Evolutionary conservation across 2,113 vertebrate genomes (phyloP).

Genomic region (Ifrita kowaldi): DNA sequence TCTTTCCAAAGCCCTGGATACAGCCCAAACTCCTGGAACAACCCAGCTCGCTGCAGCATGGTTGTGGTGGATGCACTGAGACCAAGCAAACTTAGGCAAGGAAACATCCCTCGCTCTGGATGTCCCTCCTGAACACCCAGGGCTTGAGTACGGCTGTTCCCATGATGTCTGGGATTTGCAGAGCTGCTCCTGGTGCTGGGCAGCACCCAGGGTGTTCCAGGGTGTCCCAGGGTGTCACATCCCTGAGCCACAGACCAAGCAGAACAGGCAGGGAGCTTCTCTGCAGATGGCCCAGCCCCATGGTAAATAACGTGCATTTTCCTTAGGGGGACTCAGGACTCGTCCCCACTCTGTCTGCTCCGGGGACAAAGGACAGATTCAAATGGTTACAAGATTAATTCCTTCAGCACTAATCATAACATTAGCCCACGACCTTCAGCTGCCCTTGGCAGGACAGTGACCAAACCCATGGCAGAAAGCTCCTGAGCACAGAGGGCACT

Average conservation of each 20-base stretch:
- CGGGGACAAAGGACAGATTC: neutral
- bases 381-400: neutral
- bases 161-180: neutral
- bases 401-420: neutral
- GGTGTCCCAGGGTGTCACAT: neutral
- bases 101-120: neutral
- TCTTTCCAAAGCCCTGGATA: neutral
- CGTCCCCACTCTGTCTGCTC: neutral
- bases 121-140: neutral
- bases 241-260: neutral
- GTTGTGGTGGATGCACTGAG: accelerated
- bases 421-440: neutral
- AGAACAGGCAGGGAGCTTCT: neutral
- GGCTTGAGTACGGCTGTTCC: neutral
- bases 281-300: neutral
- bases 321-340: neutral
- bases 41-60: neutral
- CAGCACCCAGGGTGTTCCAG: neutral
- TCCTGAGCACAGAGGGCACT: neutral
- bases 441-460: neutral
- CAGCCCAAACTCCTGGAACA: neutral
- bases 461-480: neutral
- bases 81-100: neutral
- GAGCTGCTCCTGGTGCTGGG: neutral
- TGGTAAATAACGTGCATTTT: neutral